Base-by-base conservation (phyloP, 2,888 invertebrate genomes). In the Acleris cristana region DNA sequence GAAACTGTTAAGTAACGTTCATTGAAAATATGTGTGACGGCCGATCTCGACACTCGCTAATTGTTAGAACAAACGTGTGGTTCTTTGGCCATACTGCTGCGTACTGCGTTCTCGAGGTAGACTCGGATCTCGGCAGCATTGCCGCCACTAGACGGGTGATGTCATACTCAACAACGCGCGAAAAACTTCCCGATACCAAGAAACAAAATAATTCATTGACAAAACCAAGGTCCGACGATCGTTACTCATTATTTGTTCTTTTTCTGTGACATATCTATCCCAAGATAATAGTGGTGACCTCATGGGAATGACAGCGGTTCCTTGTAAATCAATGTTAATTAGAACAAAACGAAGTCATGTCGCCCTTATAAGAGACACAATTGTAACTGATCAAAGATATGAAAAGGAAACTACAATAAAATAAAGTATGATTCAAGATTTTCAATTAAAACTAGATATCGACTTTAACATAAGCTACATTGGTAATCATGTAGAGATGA, bases 141-240 rank as follows among this genome's bases (percentile, higher is more conserved):
- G 82, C 79, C 83, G 81, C 74, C 80, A 82, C 80, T 75, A 75
- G 69, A 74, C 73, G 70, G 85, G 76, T 92, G 92, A 92, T 92
- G 89, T 92, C 92, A 92, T 60, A 65, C 79, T 78, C 84, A 85
- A 87, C 82, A 84, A 77, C 75, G 76, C 73, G 72, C 76, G 73
- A 83, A 85, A 85, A 85, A 75, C 78, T 87, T 78, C 78, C 70
- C 75, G 75, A 75, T 82, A 85, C 84, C 73, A 73, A 83, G 85
- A 86, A 88, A 76, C 74, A 71, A 71, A 79, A 75, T 79, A 69
- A 76, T 79, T 78, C 81, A 83, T 83, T 82, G 78, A 81, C 72
- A 72, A 73, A 73, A 72, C 73, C 78, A 81, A 81, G 79, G 79
- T 71, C 58, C 76, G 70, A 63, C 65, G 69, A 65, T 74, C 65